A percentile compares a stretch with the other conserved stretches of the same genome.
phyloP scores from a whole-genome alignment of 1,140 invertebrate genomes.

The Carcinoscorpius rotundicauda region DNA sequence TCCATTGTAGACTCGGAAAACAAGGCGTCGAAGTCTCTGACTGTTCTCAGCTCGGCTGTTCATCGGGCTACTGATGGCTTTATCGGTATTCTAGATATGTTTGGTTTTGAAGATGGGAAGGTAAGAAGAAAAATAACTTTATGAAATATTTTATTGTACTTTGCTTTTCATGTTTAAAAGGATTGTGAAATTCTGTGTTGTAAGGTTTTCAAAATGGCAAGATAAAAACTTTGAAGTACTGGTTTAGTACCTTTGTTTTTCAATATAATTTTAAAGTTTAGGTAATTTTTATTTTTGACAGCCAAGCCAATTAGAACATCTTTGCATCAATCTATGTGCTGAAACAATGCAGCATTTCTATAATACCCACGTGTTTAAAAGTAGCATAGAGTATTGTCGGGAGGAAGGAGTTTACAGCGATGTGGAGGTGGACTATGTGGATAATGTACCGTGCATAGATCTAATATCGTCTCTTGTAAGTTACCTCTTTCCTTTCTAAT shows the following conservation, averaged over 20 bases:
- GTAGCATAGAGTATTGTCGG: slow-evolving; percentile 76
- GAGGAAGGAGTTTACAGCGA: slow-evolving; percentile 60
- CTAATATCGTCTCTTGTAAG: slow-evolving; percentile 73
- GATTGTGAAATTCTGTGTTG: slow-evolving; percentile 8
- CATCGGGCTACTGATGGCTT: slow-evolving; percentile 82
- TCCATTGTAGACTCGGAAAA: slow-evolving; percentile 69
- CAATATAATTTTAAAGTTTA: background rate
- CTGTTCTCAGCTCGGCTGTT: slow-evolving; percentile 75
- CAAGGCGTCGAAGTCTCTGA: slow-evolving; percentile 61
- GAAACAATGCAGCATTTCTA: slow-evolving; percentile 96
- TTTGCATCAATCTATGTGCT: slow-evolving; percentile 86
- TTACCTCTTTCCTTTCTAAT: slow-evolving; percentile 7
- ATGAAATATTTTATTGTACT: background rate
- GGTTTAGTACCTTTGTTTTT: no score
- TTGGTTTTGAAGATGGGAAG: slow-evolving; percentile 82
- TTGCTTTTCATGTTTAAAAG: slow-evolving; percentile 6
- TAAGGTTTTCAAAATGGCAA: background rate
- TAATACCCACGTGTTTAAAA: slow-evolving; percentile 91
- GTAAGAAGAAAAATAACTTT: slow-evolving; percentile 23
- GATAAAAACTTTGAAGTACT: no score
- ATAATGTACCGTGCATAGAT: slow-evolving; percentile 89
- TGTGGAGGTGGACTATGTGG: slow-evolving; percentile 80
- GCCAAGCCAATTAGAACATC: slow-evolving; percentile 59
- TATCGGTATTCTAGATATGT: slow-evolving; percentile 88
- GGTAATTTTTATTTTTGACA: background rate